phyloP scores from a whole-genome alignment of 2,797 vertebrate genomes.

The Bovichtus variegatus region DNA sequence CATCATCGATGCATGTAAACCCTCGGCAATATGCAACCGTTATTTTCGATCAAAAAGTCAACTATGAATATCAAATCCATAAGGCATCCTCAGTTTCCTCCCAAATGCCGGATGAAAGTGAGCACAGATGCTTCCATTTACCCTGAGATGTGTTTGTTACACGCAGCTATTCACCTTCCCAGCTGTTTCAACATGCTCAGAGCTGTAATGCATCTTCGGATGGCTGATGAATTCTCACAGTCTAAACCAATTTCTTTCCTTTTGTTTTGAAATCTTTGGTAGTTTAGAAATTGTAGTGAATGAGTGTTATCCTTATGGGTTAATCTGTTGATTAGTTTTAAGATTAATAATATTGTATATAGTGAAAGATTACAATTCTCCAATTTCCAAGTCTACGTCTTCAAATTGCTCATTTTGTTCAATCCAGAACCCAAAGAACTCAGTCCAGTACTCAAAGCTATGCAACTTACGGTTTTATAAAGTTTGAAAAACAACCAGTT shows the following conservation, averaged over 20 bases:
- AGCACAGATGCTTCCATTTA: conserved; percentile 9
- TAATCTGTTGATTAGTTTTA: neutral
- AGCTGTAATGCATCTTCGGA: conserved; percentile 17
- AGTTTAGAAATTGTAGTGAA: neutral
- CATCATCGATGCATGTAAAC: neutral
- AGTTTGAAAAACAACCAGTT: neutral
- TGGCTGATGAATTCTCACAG: neutral
- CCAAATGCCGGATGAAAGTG: conserved; percentile 22
- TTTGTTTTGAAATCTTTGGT: conserved; percentile 30
- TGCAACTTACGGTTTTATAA: neutral
- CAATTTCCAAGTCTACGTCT: neutral
- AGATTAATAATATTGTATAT: neutral
- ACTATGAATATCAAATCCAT: neutral
- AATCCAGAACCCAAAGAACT: too few relatives aligned
- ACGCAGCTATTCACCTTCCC: conserved; percentile 16
- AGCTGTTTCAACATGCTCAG: conserved; percentile 29
- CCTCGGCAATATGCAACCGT: neutral
- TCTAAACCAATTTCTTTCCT: neutral
- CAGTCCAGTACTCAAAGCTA: neutral
- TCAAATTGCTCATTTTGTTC: neutral
- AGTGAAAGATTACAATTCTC: neutral
- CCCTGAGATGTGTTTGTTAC: neutral
- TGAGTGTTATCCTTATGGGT: neutral
- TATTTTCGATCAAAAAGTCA: neutral
- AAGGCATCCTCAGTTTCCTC: neutral